Base-by-base conservation (phyloP, 2,888 invertebrate species). In the Nematopogon swammerdamellus region DNA sequence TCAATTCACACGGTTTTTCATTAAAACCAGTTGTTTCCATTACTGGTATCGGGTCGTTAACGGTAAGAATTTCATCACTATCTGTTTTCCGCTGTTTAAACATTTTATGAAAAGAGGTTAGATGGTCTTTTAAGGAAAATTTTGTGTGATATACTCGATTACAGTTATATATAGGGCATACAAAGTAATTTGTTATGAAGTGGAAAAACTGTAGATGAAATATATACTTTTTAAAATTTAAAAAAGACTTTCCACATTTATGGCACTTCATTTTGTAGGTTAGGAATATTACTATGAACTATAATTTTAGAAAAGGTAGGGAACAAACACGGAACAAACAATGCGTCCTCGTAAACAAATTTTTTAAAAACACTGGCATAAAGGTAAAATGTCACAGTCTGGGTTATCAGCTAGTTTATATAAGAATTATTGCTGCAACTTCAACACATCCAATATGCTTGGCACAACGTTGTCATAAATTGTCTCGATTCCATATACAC, bases 141-240 rank as follows among this genome's bases (percentile, higher is more conserved):
- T 46, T 49, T n/a, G 30, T 46, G 42, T 49, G 16, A 46, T 49
- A 45, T 14, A n/a, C 46, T 36, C 42, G 44, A 18, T 42, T 46
- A 30, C 49, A 49, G n/a, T 36, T 45, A 42, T 45, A 14, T 16
- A 36, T 30, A 42, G 49, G 36, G 20, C 45, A 49, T 36, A 36
- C 46, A 49, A 19, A 49, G 19, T 49, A 49, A 36, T 49, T 46
- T 16, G 29, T 36, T 45, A 49, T 42, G 2, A 46, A 36, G 45
- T 49, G 49, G 11, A 29, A 30, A 11, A 36, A 36, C 42, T 49
- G 46, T 30, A 45, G 30, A 20, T 49, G 49, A 45, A 49, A 49
- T 20, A 45, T 16, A 8, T 42, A 36, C 11, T 49, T 29, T 16
- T 49, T 49, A 49, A 18, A 45, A 16, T 49, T 29, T 17, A 11